phyloP scores from a whole-genome alignment of 2,113 vertebrate genomes.

The Pteruthius melanotis region DNA sequence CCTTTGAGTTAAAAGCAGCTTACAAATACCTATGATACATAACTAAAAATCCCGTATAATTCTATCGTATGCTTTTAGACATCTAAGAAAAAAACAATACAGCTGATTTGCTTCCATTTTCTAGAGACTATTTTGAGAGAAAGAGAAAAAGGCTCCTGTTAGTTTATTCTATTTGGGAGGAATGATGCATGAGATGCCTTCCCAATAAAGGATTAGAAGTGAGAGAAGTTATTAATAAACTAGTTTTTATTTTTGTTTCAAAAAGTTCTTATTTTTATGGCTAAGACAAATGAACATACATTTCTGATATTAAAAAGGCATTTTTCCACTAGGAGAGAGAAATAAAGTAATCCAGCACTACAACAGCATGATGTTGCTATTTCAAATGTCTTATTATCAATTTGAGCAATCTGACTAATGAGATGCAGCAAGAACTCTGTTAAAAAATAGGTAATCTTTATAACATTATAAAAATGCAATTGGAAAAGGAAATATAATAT shows the following conservation, averaged over 20 bases:
- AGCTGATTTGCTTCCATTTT: not conserved
- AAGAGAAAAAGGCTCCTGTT: not conserved
- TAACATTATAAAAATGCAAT: not conserved
- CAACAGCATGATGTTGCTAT: not conserved
- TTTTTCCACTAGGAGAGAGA: not conserved
- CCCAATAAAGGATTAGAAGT: not conserved
- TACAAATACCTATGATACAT: not conserved
- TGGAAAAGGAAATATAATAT: not conserved
- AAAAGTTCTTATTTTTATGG: not conserved
- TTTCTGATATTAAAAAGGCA: not conserved
- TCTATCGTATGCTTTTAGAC: not conserved
- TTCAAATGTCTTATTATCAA: not conserved
- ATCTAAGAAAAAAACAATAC: not conserved
- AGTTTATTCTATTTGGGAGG: not conserved
- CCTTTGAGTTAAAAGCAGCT: not conserved
- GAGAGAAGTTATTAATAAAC: constrained; percentile 1
- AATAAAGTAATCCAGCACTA: not conserved
- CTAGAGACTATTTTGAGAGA: not conserved
- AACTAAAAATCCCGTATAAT: not conserved
- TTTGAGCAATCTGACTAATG: constrained; percentile 1
- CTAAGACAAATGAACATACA: not conserved
- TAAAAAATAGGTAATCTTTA: not conserved
- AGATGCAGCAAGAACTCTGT: not conserved
- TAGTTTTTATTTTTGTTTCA: not conserved
- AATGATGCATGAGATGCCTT: not conserved